Evolutionary conservation across 37 sponge, comb jelly and placozoan genomes (phyloP).

Genomic region (Axinella damicornis): DNA sequence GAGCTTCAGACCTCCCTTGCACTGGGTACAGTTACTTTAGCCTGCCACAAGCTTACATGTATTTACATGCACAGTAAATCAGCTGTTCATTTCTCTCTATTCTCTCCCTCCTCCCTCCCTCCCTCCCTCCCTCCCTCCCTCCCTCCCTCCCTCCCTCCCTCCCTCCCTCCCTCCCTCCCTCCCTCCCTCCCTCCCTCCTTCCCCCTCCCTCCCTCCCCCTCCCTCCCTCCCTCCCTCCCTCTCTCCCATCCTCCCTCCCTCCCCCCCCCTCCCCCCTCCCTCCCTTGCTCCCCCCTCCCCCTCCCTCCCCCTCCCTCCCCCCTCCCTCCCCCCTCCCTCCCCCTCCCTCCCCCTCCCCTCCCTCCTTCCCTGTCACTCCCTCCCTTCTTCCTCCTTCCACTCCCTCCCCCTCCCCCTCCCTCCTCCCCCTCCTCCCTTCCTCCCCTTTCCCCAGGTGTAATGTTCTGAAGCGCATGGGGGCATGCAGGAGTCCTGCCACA

Average conservation of each 20-base stretch:
- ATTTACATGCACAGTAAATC: no score
- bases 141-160: no score
- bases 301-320: background rate
- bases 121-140: no score
- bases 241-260: no score
- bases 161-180: no score
- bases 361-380: background rate
- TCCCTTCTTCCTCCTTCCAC: background rate
- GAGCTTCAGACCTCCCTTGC: constrained; percentile 45
- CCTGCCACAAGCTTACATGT: no score
- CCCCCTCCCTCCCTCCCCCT: no score
- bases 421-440: background rate
- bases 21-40: no score
- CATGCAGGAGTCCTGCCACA: constrained; percentile 58
- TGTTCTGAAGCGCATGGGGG: constrained; percentile 69
- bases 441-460: constrained; percentile 36
- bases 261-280: background rate
- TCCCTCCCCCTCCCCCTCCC: constrained; percentile 3
- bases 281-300: background rate
- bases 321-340: constrained; percentile 7
- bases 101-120: no score
- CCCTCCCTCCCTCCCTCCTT: no score
- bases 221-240: no score
- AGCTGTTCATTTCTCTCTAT: no score
- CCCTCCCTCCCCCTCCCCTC: background rate